Conservation (phyloP, 1,140 invertebrate species). For the Leptoteleia sp. region DNA sequence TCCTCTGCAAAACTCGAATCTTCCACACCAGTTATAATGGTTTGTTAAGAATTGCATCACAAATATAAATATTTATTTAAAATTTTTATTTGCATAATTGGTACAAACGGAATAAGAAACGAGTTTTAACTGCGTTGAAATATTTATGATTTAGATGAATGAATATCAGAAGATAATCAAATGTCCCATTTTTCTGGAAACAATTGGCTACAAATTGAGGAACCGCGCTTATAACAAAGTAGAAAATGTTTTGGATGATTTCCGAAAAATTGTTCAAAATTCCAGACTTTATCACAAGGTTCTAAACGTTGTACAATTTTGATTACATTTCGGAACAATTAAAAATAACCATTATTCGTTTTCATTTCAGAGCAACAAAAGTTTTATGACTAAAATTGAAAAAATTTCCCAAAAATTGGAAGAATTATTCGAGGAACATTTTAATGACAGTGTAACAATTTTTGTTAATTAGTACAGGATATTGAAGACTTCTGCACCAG, state of each 20-base stretch:
- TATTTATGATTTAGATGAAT: conserved; percentile 68
- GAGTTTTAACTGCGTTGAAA: no score
- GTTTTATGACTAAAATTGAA: conserved; percentile 17
- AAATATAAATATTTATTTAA: no score
- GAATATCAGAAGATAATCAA: conserved; percentile 71
- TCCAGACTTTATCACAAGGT: conserved; percentile 21
- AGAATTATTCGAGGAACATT: conserved; percentile 23
- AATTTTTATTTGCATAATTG: no score
- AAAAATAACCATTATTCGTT: neutral
- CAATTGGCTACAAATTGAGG: conserved; percentile 74
- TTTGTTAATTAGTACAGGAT: neutral
- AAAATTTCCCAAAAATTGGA: conserved; percentile 13
- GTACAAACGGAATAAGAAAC: no score
- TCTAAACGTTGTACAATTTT: neutral
- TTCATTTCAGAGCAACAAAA: conserved; percentile 24
- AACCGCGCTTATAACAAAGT: conserved; percentile 73
- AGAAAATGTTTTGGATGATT: conserved; percentile 73
- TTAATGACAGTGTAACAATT: neutral
- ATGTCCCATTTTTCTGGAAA: conserved; percentile 74
- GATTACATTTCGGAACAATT: neutral
- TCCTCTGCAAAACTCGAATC: conserved; percentile 26
- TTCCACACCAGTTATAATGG: conserved; percentile 39
- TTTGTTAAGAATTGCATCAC: conserved; percentile 52
- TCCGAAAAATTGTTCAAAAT: conserved; percentile 45
- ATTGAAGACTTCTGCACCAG: no score